Conservation (phyloP, 2,113 vertebrate genomes). For the Channa maculata region DNA sequence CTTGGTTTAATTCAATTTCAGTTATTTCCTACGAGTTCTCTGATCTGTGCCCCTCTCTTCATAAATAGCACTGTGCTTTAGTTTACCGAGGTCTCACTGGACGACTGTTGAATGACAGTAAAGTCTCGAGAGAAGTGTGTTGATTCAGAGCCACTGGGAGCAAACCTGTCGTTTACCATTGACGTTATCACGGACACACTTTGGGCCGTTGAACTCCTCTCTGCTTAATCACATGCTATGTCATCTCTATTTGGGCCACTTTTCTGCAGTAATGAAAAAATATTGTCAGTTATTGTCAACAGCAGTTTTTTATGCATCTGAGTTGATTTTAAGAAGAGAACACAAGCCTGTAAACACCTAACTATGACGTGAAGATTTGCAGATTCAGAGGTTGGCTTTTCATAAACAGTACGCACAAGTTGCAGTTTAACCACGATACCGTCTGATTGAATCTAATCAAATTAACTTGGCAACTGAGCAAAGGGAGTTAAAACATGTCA, state of each 20-base stretch:
- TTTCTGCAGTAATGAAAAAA: conserved; percentile 9
- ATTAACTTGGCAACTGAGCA: background rate
- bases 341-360: too few relatives aligned
- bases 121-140: conserved; percentile 14
- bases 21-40: conserved; percentile 19
- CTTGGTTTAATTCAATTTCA: background rate
- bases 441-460: background rate
- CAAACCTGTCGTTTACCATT: conserved; percentile 38
- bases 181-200: conserved; percentile 17
- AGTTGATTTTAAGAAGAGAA: too few relatives aligned
- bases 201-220: background rate
- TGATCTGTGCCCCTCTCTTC: background rate
- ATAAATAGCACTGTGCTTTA: conserved; percentile 14
- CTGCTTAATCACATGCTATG: background rate
- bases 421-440: too few relatives aligned
- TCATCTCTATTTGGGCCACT: background rate
- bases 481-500: conserved; percentile 1
- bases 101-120: conserved; percentile 13
- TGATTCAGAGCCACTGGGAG: conserved; percentile 27
- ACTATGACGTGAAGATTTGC: too few relatives aligned
- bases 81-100: background rate
- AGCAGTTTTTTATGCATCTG: background rate
- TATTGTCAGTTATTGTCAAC: background rate
- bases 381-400: too few relatives aligned
- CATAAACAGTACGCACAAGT: too few relatives aligned